A percentile compares a stretch with the other conserved stretches of the same genome.
Conservation (phyloP, 2,888 invertebrate genomes). For the Parnassius mnemosyne region DNA sequence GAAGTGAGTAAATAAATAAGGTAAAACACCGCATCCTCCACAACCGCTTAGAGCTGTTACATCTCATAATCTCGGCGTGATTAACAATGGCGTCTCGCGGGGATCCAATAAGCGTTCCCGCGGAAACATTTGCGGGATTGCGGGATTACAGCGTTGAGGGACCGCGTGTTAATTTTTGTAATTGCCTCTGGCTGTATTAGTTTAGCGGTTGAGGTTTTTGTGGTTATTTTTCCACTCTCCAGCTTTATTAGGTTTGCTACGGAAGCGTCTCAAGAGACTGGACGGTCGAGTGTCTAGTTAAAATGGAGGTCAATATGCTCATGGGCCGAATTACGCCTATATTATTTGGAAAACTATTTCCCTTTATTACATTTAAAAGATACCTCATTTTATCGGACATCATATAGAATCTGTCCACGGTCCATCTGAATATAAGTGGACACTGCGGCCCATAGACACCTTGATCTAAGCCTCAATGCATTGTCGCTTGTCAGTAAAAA, state of each 20-base stretch:
- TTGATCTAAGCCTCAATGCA: no score
- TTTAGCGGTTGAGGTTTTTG: slow-evolving; percentile 29
- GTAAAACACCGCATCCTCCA: slow-evolving; percentile 7
- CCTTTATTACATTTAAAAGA: no score
- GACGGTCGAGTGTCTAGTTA: not conserved
- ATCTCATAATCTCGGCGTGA: slow-evolving; percentile 43
- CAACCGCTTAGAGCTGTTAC: slow-evolving; percentile 12
- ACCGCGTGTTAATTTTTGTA: slow-evolving; percentile 62
- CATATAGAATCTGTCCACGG: no score
- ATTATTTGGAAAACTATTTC: no score
- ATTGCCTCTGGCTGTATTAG: slow-evolving; percentile 46
- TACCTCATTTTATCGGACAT: no score
- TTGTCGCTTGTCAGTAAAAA: no score
- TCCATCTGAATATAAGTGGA: no score
- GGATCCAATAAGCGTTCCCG: slow-evolving; percentile 50
- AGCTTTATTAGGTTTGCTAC: slow-evolving; percentile 3
- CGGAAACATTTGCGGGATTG: slow-evolving; percentile 29
- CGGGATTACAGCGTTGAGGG: slow-evolving; percentile 28
- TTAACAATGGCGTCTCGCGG: slow-evolving; percentile 47
- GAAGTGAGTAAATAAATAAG: slow-evolving; percentile 17
- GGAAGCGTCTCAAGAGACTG: not conserved
- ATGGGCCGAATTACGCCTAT: no score
- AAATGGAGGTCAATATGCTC: no score
- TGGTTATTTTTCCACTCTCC: slow-evolving; percentile 8
- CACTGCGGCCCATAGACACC: no score